Percentiles rank a stretch among this genome's conserved stretches.
phyloP scores from a whole-genome alignment of 2,797 vertebrate genomes.

The Epinephelus awoara region DNA sequence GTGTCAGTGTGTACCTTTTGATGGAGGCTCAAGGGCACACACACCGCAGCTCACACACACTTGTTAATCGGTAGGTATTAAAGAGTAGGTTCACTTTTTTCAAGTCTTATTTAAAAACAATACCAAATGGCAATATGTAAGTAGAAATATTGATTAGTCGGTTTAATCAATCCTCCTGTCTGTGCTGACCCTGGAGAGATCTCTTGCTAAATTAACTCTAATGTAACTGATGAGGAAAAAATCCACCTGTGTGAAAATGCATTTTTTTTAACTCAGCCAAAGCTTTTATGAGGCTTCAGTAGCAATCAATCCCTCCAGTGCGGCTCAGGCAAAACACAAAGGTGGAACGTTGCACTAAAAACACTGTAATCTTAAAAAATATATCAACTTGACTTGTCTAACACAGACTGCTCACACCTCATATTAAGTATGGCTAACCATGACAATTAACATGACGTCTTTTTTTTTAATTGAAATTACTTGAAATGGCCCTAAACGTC shows the following conservation, averaged over 20 bases:
- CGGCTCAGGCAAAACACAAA: not conserved
- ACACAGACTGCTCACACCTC: not conserved
- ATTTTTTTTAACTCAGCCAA: not conserved
- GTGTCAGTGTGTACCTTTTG: conserved; percentile 41
- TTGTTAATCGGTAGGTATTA: not conserved
- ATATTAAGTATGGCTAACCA: too few species aligned
- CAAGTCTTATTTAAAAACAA: not conserved
- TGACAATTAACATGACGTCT: too few species aligned
- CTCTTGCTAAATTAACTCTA: too few species aligned
- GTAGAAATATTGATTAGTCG: not conserved
- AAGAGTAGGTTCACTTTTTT: not conserved
- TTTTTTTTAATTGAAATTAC: too few species aligned
- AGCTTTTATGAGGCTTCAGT: too few species aligned
- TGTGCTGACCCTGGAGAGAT: not conserved
- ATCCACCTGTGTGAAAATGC: not conserved
- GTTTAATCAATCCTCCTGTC: not conserved
- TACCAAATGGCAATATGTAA: not conserved
- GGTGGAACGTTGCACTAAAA: not conserved
- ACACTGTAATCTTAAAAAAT: not conserved
- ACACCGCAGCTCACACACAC: conserved; percentile 6
- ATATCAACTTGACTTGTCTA: not conserved
- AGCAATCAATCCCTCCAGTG: not conserved
- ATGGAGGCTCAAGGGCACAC: conserved; percentile 58
- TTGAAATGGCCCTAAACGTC: too few species aligned
- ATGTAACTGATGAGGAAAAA: not conserved